Conservation (phyloP, 2,113 vertebrate species). For the Nothoprocta perdicaria region DNA sequence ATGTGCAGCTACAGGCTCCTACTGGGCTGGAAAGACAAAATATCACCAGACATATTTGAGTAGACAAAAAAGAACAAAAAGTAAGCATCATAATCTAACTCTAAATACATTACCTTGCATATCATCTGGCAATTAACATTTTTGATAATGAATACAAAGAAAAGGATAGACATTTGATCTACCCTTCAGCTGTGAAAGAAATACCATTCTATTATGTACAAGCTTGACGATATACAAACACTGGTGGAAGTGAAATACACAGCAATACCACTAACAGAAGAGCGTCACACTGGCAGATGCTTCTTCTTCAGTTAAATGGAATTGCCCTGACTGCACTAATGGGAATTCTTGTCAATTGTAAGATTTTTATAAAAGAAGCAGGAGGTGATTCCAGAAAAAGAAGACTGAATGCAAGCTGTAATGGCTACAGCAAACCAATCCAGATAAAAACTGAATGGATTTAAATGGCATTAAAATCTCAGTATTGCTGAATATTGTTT, state of each 20-base stretch:
- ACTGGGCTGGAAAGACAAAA: slow-evolving; percentile 78
- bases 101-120: background rate
- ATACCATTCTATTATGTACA: background rate
- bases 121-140: background rate
- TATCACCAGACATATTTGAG: background rate
- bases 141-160: too few species aligned
- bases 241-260: background rate
- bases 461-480: background rate
- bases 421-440: background rate
- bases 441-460: background rate
- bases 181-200: background rate
- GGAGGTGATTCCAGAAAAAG: background rate
- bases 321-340: background rate
- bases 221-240: rapidly evolving
- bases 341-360: background rate
- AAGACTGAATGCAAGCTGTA: background rate
- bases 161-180: background rate
- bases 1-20: slow-evolving; percentile 82
- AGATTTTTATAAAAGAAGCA: background rate
- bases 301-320: background rate
- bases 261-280: background rate
- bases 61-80: background rate
- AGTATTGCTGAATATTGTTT: background rate
- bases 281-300: background rate
- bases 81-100: background rate